A percentile compares a stretch with the other conserved stretches of the same genome.
Evolutionary conservation across 2,797 vertebrate genomes (phyloP).

Genomic region (Pseudomugil tenellus): DNA sequence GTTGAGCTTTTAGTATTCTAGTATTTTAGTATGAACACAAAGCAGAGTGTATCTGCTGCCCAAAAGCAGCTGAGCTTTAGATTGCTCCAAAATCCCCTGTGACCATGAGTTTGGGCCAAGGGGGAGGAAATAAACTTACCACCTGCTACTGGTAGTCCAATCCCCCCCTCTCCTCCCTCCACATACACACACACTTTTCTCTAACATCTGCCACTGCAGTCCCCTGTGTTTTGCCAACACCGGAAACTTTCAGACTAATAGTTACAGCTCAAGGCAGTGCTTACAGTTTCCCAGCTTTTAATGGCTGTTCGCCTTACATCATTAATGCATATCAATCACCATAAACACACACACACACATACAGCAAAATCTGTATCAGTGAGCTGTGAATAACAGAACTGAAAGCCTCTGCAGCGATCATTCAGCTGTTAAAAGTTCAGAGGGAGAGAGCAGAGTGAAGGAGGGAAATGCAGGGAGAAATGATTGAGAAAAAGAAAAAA

Average conservation of each 20-base stretch:
- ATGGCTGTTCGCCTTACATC: constrained; percentile 71
- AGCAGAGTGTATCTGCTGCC: constrained; percentile 57
- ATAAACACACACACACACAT: constrained; percentile 55
- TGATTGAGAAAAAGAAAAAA: constrained; percentile 2
- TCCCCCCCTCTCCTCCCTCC: neutral
- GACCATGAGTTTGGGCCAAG: constrained; percentile 66
- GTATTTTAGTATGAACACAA: constrained; percentile 56
- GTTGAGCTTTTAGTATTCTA: constrained; percentile 42
- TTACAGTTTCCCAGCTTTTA: constrained; percentile 75
- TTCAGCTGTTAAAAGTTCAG: constrained; percentile 52
- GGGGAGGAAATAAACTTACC: constrained; percentile 81
- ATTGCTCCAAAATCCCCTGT: constrained; percentile 65
- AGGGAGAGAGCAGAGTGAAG: constrained; percentile 19
- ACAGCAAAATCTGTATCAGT: constrained; percentile 55
- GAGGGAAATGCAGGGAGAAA: constrained; percentile 10
- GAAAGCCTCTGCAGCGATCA: constrained; percentile 46
- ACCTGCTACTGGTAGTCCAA: constrained; percentile 81
- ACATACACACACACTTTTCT: constrained; percentile 32
- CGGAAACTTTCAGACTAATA: constrained; percentile 77
- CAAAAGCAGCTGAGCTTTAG: constrained; percentile 75
- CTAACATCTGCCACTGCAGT: constrained; percentile 74
- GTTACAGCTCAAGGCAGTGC: constrained; percentile 71
- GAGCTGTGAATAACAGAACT: constrained; percentile 64
- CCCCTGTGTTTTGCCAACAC: constrained; percentile 74
- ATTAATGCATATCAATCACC: constrained; percentile 79